phyloP scores from a whole-genome alignment of 1,140 invertebrate species.

The Samia ricini region DNA sequence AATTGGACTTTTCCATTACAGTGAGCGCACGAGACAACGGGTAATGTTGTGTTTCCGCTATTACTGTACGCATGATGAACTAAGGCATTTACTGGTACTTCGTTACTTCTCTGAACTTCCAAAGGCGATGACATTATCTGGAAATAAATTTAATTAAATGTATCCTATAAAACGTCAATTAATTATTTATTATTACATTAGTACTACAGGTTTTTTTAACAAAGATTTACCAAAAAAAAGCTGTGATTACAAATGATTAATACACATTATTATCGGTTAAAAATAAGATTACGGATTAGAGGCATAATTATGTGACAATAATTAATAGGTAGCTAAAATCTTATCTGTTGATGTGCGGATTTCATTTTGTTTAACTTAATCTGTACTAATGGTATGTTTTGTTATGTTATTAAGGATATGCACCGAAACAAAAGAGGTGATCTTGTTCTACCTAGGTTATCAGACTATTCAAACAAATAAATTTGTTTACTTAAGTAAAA shows the following conservation, averaged over 20 bases:
- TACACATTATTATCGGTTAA: neutral
- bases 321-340: neutral
- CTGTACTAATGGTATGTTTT: no score
- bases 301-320: neutral
- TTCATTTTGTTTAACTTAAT: neutral
- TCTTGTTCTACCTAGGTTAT: no score
- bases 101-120: conserved; percentile 51
- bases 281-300: neutral
- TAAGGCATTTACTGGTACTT: conserved; percentile 60
- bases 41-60: conserved; percentile 40
- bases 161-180: neutral
- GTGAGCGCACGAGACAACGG: conserved; percentile 61
- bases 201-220: neutral
- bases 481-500: no score
- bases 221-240: neutral
- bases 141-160: conserved; percentile 14
- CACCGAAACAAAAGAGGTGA: no score
- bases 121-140: conserved; percentile 65
- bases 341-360: no score
- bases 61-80: conserved; percentile 63
- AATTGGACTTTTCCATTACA: conserved; percentile 66
- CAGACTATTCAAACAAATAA: no score
- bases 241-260: neutral
- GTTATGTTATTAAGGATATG: no score
- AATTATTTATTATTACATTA: neutral